phyloP scores from a whole-genome alignment of 2,113 vertebrate genomes.

The Lates calcarifer region DNA sequence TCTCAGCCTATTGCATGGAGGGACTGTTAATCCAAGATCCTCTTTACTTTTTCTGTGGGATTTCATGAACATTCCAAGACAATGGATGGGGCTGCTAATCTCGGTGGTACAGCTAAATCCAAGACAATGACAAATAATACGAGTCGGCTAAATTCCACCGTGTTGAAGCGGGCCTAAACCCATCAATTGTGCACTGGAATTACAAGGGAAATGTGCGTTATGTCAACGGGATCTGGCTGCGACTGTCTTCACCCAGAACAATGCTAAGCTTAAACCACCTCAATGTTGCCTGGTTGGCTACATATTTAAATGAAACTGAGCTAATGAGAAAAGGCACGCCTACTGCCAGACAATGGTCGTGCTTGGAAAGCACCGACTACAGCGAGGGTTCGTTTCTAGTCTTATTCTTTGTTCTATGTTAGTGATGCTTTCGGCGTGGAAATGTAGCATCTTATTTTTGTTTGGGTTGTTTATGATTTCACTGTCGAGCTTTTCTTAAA shows the following conservation, averaged over 20 bases:
- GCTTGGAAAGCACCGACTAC: conserved; percentile 70
- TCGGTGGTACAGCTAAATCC: conserved; percentile 86
- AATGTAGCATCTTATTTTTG: conserved; percentile 18
- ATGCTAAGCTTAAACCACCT: conserved; percentile 80
- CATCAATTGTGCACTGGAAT: conserved; percentile 83
- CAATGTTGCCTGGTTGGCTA: conserved; percentile 72
- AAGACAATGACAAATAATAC: conserved; percentile 84
- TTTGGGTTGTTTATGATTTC: conserved; percentile 13
- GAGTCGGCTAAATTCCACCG: conserved; percentile 79
- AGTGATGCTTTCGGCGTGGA: conserved; percentile 24
- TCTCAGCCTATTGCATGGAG: conserved; percentile 74
- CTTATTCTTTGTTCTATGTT: conserved; percentile 57
- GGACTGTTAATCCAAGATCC: conserved; percentile 85
- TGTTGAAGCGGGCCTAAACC: conserved; percentile 83
- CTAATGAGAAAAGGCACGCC: conserved; percentile 78
- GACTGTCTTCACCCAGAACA: conserved; percentile 79
- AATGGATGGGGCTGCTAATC: conserved; percentile 85
- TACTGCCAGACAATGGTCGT: conserved; percentile 72
- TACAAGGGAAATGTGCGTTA: conserved; percentile 82
- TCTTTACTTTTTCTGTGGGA: conserved; percentile 85
- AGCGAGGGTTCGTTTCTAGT: conserved; percentile 46
- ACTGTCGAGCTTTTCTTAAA: conserved; percentile 19
- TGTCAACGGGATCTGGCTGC: conserved; percentile 82
- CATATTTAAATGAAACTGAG: conserved; percentile 73
- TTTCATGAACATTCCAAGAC: conserved; percentile 87